Conservation (phyloP, 30 jellyfish, hydroid and myxozoan genomes). For the Hydra vulgaris region DNA sequence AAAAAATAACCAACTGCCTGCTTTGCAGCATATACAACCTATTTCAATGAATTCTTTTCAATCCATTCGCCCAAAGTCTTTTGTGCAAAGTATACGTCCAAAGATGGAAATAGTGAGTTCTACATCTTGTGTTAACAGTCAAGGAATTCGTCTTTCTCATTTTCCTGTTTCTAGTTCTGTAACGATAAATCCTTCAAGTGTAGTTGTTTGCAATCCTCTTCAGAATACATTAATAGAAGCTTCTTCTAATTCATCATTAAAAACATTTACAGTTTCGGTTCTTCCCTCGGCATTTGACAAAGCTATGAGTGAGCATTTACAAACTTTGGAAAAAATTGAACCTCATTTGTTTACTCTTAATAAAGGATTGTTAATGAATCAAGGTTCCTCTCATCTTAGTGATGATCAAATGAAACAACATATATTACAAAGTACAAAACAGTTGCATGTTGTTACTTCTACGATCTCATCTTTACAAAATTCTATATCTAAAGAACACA, state of each 20-base stretch:
- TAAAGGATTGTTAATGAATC: constrained; percentile 5
- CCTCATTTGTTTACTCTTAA: constrained; percentile 27
- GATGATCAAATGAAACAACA: background rate
- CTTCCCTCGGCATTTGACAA: constrained; percentile 23
- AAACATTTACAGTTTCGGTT: background rate
- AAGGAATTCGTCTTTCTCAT: constrained; percentile 25
- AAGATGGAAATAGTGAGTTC: background rate
- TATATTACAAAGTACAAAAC: background rate
- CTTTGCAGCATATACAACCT: constrained; percentile 13
- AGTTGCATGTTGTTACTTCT: background rate
- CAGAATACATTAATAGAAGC: background rate
- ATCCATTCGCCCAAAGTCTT: constrained; percentile 21
- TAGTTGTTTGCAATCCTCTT: background rate
- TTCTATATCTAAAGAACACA: background rate
- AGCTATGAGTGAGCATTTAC: constrained; percentile 33
- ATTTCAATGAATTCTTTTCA: constrained; percentile 20
- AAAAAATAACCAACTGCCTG: constrained; percentile 4
- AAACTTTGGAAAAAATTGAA: constrained; percentile 25
- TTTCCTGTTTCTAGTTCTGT: constrained; percentile 17
- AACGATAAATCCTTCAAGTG: constrained; percentile 8
- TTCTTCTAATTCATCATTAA: background rate
- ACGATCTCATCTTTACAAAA: background rate
- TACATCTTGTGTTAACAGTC: background rate
- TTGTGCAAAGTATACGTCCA: constrained; percentile 6
- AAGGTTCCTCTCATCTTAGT: background rate